These are phyloP conservation scores for Phacellophora camtschatica DNA, from an alignment of 30 jellyfish, hydroid and myxozoan genomes.

Conservation along the genomic window DNA sequence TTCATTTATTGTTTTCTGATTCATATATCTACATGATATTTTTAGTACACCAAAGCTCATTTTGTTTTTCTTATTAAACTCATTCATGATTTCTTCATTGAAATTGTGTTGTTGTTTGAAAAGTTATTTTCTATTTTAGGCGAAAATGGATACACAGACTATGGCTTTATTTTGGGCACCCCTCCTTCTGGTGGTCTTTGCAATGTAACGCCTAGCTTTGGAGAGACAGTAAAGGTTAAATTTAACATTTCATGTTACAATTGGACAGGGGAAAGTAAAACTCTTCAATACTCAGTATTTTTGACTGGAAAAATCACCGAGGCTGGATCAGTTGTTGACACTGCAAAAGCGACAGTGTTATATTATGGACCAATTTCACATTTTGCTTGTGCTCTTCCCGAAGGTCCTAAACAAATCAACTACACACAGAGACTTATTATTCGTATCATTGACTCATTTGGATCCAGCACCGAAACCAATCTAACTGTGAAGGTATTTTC, in stretches of 20 bases:
- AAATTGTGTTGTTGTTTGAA: neutral
- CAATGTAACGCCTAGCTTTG: neutral
- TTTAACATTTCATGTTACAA: neutral
- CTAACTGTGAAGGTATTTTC: neutral
- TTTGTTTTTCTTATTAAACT: neutral
- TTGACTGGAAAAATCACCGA: neutral
- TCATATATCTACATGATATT: too few relatives aligned
- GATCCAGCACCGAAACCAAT: neutral
- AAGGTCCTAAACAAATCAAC: neutral
- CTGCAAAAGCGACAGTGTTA: neutral
- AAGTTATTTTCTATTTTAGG: neutral
- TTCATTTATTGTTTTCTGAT: too few relatives aligned
- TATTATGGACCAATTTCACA: neutral
- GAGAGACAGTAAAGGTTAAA: neutral
- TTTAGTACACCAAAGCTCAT: too few relatives aligned
- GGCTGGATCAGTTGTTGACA: neutral
- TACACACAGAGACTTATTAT: neutral
- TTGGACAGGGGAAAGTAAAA: neutral
- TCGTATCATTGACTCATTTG: neutral
- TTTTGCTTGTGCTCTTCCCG: neutral
- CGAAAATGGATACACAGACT: conserved; percentile 3
- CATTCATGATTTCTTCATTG: neutral
- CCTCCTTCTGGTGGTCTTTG: conserved; percentile 11
- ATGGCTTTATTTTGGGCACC: neutral
- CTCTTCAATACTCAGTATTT: conserved; percentile 1